These are phyloP conservation scores for Ophion ellenae DNA, from an alignment of 2,888 invertebrate species.

Conservation along the genomic window DNA sequence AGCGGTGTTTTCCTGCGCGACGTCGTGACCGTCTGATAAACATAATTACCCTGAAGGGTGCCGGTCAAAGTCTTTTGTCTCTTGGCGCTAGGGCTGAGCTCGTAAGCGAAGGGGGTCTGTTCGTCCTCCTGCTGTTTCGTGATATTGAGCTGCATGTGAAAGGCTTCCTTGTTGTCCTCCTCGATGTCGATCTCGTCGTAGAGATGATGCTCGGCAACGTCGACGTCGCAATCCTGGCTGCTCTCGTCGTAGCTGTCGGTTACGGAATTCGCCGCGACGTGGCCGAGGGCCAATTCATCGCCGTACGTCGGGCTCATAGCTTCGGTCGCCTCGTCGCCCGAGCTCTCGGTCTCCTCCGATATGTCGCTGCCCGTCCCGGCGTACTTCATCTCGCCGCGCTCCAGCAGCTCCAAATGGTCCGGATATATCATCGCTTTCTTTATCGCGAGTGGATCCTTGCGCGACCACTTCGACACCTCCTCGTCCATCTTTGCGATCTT, in stretches of 20 bases:
- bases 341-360: constrained; percentile 89
- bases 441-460: constrained; percentile 96
- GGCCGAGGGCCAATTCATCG: constrained; percentile 81
- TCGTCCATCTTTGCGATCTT: constrained; percentile 99
- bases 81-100: constrained; percentile 77
- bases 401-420: constrained; percentile 92
- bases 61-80: constrained; percentile 80
- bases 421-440: constrained; percentile 97
- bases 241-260: constrained; percentile 82
- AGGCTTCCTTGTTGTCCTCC: constrained; percentile 87
- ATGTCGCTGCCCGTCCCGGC: constrained; percentile 87
- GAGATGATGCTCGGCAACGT: constrained; percentile 87
- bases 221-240: constrained; percentile 82
- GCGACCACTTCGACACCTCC: constrained; percentile 98
- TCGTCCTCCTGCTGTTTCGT: constrained; percentile 72
- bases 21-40: constrained; percentile 80
- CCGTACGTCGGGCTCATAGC: constrained; percentile 75
- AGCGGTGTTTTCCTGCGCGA: constrained; percentile 81
- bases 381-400: constrained; percentile 95
- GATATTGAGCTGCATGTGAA: constrained; percentile 85
- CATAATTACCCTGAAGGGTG: constrained; percentile 80
- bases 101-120: constrained; percentile 74
- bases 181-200: constrained; percentile 91
- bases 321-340: constrained; percentile 85
- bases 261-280: constrained; percentile 83